Percentiles rank a stretch among this genome's conserved stretches.
Conservation (phyloP, 2,797 vertebrate species). For the Eurystomus glaucurus region DNA sequence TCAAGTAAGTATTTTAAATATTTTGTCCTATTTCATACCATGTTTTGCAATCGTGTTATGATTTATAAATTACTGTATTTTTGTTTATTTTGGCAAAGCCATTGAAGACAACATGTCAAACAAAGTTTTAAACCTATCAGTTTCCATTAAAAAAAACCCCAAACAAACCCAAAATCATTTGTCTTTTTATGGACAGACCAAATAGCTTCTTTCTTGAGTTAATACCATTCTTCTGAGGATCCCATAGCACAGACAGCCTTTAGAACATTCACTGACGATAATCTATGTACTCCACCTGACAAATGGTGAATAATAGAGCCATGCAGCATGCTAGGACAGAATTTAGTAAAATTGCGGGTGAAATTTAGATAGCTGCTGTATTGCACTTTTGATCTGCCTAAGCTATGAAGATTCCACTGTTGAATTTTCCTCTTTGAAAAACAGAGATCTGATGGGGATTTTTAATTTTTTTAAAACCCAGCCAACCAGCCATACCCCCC, state of each 20-base stretch:
- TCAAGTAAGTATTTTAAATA: constrained; percentile 87
- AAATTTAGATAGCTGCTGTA: not conserved
- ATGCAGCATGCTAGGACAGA: not conserved
- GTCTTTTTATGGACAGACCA: not conserved
- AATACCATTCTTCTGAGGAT: not conserved
- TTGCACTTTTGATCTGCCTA: not conserved
- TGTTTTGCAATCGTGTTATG: not conserved
- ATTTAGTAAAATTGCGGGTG: not conserved
- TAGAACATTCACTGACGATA: not conserved
- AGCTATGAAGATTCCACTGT: not conserved
- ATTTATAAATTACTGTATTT: not conserved
- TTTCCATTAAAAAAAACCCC: not conserved
- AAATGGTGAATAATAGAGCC: not conserved
- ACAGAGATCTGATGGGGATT: not conserved
- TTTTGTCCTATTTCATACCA: not conserved
- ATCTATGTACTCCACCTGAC: accelerated
- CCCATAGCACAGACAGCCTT: not conserved
- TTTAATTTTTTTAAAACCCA: not conserved
- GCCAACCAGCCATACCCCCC: not conserved
- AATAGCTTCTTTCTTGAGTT: not conserved
- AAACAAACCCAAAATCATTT: not conserved
- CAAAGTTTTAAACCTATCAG: not conserved
- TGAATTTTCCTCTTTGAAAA: not conserved
- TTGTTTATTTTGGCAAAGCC: not conserved
- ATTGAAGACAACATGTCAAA: not conserved